Base-by-base conservation (phyloP, 53 echinoderm and acorn worm species). In the Crossaster papposus region DNA sequence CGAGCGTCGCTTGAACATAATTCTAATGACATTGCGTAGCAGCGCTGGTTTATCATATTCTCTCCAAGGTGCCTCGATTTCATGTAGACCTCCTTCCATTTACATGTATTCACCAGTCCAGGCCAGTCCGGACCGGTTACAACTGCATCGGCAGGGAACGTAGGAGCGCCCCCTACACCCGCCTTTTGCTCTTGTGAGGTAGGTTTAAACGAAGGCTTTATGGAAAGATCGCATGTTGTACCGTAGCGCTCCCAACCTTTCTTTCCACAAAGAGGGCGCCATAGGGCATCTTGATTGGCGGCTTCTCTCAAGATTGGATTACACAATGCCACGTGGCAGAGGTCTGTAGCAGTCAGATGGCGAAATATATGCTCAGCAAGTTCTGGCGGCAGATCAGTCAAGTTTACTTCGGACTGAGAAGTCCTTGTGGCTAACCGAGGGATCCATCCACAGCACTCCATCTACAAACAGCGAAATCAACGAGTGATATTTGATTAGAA, bases 61-160 rank as follows among this genome's bases (percentile, higher is more conserved):
- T 50, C 51, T 17, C 51, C 78, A 0, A 78, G 78, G 29, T 51
- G 78, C 51, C 51, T 28, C n/a, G 78, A 51, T 78, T 51, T 78
- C 26, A 51, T 78, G 52, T 50, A 78, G 7, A 78, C 29, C n/a
- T 44, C 51, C 51, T 78, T 78, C 78, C 78, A 78, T 28, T 28
- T 51, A 32, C 78, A 78, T 17, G 78, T 51, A 28, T 23, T 4
- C 44, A n/a, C 50, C 50, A 78, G 50, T 7, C 28, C 51, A 17
- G 78, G 51, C 23, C 51, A 51, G 50, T 51, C 78, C 0, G 50
- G 4, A 28, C 78, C 29, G 38, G 13, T 51, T 4, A 51, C 78
- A 50, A 28, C 24, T 6, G 5, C 78, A 24, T 24, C 78, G 23
- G 1, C 51, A 0, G 51, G 28, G 78, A 51, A 51, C 1, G 51